Base-by-base conservation (phyloP, 1,140 invertebrate genomes). In the Apis mellifera region DNA sequence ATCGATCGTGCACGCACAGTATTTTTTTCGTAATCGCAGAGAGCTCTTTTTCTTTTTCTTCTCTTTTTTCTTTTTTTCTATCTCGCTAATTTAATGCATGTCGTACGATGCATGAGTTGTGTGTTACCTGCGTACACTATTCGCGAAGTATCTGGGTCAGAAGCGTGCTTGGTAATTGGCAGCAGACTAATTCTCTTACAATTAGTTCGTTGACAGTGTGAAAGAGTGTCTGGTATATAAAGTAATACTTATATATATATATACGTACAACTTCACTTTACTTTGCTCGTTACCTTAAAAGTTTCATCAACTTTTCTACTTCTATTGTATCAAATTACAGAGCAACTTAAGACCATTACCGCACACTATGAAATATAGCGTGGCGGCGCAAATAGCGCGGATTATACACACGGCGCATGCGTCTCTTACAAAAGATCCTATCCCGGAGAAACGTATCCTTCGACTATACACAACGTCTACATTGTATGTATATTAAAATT, bases 181-280 rank as follows among this genome's bases (percentile, higher is more conserved):
- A 85, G 54, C 64, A n/a, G 77, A 26, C 60, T 84, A 74, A 77
- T 85, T 84, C 52, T 54, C 50, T 74, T 62, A 70, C 70, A 86
- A 83, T 87, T 88, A 89, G 69, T 74, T 81, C 50, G 84, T 82
- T 87, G 84, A 84, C 62, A 57, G 60, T 54, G 26, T 78, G 55
- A 32, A 66, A 72, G 70, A 54, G 26, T 26, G n/a, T 32, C 23
- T 17, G 23, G 7, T 1, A 19, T 1, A 19, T 54, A 62, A 23
- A 83, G 32, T 55, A 9, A 17, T 72, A 77, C 21, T 21, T 21
- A n/a, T n/a, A n/a, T n/a, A n/a, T n/a, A n/a, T n/a, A n/a, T n/a
- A n/a, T 42, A 15, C 42, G 64, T 78, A 57, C 75, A 69, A 68
- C 65, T 57, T 57, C 26, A 13, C 17, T 17, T 23, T 21, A 42